phyloP scores from a whole-genome alignment of 2,797 vertebrate species.

The Squalus acanthias region DNA sequence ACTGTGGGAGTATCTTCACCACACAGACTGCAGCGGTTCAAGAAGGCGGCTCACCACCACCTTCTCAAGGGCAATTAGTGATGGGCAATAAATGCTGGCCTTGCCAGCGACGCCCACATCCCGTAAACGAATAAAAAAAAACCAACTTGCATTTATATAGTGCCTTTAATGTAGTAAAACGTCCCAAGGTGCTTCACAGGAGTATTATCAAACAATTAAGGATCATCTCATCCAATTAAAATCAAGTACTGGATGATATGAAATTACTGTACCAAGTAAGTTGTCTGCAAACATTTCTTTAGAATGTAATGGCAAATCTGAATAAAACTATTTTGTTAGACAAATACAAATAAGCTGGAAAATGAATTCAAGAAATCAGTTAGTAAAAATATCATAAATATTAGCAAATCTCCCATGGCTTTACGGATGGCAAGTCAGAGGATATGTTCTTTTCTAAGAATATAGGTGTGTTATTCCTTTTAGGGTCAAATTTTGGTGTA shows the following conservation, averaged over 20 bases:
- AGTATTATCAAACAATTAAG: background rate
- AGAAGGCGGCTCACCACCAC: no score
- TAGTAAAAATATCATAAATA: slow-evolving; percentile 77
- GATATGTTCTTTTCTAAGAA: no score
- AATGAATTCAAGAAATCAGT: slow-evolving; percentile 60
- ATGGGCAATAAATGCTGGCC: no score
- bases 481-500: no score
- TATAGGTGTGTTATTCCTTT: no score
- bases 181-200: background rate
- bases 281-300: background rate
- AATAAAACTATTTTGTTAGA: background rate
- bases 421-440: slow-evolving; percentile 72
- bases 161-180: background rate
- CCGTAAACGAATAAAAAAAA: background rate
- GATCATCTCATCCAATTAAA: background rate
- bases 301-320: background rate
- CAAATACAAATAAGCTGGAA: slow-evolving; percentile 32
- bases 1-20: no score
- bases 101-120: no score
- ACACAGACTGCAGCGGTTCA: no score
- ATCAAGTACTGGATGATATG: background rate
- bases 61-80: no score
- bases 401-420: slow-evolving; percentile 40
- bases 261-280: background rate
- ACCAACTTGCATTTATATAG: background rate